Conservation (phyloP, 2,797 vertebrate genomes). For the Dendrocincla tyrannina region DNA sequence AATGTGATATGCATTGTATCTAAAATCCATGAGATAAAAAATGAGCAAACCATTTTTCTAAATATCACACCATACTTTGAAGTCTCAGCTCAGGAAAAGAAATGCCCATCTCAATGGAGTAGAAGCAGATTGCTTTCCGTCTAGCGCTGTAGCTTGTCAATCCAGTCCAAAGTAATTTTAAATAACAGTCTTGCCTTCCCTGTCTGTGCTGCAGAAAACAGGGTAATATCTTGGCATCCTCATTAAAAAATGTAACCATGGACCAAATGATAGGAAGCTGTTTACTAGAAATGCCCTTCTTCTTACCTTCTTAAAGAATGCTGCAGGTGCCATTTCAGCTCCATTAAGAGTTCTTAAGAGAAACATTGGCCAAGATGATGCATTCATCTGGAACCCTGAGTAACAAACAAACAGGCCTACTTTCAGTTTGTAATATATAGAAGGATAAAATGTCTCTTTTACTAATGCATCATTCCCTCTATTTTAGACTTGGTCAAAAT, state of each 20-base stretch:
- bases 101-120: not conserved
- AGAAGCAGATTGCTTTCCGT: not conserved
- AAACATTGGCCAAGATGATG: slow-evolving; percentile 97
- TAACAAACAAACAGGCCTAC: not conserved
- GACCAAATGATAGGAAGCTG: not conserved
- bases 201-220: not conserved
- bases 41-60: not conserved
- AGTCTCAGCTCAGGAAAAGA: not conserved
- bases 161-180: not conserved
- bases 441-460: not conserved
- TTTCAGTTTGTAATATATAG: not conserved
- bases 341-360: slow-evolving; percentile 89
- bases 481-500: not conserved
- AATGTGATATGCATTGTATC: not conserved
- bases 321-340: slow-evolving; percentile 91
- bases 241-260: not conserved
- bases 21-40: not conserved
- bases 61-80: not conserved
- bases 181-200: not conserved
- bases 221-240: not conserved
- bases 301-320: slow-evolving; percentile 90
- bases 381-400: slow-evolving; percentile 93
- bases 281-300: slow-evolving; percentile 1
- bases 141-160: not conserved
- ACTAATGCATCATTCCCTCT: not conserved